Percentiles rank a stretch among this genome's conserved stretches.
Conservation (phyloP, 1,140 invertebrate genomes). For the Pseudomyrmex concolor region DNA sequence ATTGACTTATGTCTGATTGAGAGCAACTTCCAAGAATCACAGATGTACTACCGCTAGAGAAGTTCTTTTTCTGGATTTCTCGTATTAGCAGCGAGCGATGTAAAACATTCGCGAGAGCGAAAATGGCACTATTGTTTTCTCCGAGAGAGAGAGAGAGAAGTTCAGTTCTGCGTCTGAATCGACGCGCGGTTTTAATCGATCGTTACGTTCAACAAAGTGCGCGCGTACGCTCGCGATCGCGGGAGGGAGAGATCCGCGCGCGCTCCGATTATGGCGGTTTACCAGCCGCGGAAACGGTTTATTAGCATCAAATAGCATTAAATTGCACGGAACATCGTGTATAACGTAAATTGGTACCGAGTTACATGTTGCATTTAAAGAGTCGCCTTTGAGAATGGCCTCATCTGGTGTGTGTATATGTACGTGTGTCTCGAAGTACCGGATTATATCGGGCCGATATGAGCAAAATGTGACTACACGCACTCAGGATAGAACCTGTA, state of each 20-base stretch:
- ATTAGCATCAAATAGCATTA: conserved; percentile 69
- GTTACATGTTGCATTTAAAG: conserved; percentile 62
- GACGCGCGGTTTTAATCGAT: conserved; percentile 34
- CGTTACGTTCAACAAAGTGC: conserved; percentile 30
- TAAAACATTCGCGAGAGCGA: neutral
- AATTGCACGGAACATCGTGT: conserved; percentile 66
- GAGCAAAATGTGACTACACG: conserved; percentile 33
- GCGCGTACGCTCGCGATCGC: conserved; percentile 9
- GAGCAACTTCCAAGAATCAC: too few relatives aligned
- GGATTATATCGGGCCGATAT: conserved; percentile 31
- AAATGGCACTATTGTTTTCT: neutral
- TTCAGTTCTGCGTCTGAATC: neutral
- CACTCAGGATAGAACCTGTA: conserved; percentile 21
- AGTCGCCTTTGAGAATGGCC: conserved; percentile 53
- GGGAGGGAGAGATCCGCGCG: neutral
- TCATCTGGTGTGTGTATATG: neutral
- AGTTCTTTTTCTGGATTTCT: too few relatives aligned
- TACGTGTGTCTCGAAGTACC: conserved; percentile 25
- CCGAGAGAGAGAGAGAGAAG: neutral
- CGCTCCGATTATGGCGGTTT: conserved; percentile 22
- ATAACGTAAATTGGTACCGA: conserved; percentile 71
- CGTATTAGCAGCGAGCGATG: neutral
- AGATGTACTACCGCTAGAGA: neutral
- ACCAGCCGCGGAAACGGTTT: conserved; percentile 65
- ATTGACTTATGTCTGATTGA: too few relatives aligned